Evolutionary conservation across 2,888 invertebrate genomes (phyloP).

Genomic region (Pogonocherus hispidulus): DNA sequence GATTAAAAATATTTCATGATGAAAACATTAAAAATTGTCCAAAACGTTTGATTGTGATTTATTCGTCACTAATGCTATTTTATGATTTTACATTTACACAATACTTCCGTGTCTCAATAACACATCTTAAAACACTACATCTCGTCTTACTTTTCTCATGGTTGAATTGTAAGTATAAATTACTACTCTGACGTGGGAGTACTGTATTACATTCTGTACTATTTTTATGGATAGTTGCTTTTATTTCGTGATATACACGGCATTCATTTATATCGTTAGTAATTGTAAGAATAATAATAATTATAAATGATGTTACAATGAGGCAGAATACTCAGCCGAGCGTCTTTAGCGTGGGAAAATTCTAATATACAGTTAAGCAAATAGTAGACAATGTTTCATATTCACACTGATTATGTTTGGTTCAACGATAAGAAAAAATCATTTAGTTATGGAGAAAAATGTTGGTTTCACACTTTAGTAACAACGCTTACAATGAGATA

Average conservation of each 20-base stretch:
- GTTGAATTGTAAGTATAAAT: neutral
- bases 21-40: too few species aligned
- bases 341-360: constrained; percentile 15
- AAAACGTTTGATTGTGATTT: too few species aligned
- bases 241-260: constrained; percentile 7
- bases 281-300: constrained; percentile 2
- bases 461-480: neutral
- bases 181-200: constrained; percentile 3
- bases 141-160: neutral
- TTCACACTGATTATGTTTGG: neutral
- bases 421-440: constrained; percentile 4
- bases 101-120: neutral
- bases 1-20: too few species aligned
- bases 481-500: neutral
- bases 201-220: constrained; percentile 6
- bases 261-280: neutral
- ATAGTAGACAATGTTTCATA: neutral
- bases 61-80: too few species aligned
- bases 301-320: constrained; percentile 7
- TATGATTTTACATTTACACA: neutral
- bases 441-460: neutral
- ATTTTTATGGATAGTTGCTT: constrained; percentile 13
- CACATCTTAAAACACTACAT: neutral
- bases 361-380: neutral
- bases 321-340: too few species aligned